Percentiles rank a stretch among this genome's conserved stretches.
Evolutionary conservation across 2,888 invertebrate genomes (phyloP).

Genomic region (Caenorhabditis sp.): DNA sequence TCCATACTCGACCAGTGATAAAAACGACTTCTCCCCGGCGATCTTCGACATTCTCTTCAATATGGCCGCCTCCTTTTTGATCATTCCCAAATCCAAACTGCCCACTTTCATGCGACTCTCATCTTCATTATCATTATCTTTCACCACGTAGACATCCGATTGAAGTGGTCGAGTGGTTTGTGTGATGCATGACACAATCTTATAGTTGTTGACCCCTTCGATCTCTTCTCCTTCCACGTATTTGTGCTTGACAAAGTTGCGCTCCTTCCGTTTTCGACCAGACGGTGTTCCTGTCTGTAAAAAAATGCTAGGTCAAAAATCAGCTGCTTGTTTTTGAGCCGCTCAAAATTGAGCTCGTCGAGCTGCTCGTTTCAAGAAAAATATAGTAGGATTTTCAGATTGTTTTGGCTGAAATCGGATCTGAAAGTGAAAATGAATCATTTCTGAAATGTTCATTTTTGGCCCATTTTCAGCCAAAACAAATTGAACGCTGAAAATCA

Average conservation of each 20-base stretch:
- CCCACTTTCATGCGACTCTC: neutral
- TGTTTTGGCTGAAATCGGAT: no score
- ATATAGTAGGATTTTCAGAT: no score
- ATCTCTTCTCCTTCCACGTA: constrained; percentile 3
- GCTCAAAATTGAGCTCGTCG: no score
- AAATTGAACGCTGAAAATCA: no score
- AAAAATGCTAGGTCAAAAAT: no score
- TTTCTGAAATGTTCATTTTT: no score
- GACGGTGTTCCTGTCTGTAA: no score
- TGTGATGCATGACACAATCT: neutral
- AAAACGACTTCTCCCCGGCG: neutral
- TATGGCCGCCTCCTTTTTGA: constrained; percentile 5
- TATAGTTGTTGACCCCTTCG: constrained; percentile 4
- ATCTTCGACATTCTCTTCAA: constrained; percentile 3
- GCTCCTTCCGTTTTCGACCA: no score
- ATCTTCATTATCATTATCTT: neutral
- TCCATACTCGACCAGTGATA: neutral
- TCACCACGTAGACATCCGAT: neutral
- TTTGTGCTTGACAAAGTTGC: neutral
- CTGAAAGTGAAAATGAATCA: no score
- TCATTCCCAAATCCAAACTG: neutral
- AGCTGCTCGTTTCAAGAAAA: no score
- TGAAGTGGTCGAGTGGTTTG: neutral
- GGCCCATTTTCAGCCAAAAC: no score
- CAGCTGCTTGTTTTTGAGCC: no score